Percentiles rank a stretch among this genome's conserved stretches.
Conservation (phyloP, 2,888 invertebrate species). For the Podabrus alpinus region DNA sequence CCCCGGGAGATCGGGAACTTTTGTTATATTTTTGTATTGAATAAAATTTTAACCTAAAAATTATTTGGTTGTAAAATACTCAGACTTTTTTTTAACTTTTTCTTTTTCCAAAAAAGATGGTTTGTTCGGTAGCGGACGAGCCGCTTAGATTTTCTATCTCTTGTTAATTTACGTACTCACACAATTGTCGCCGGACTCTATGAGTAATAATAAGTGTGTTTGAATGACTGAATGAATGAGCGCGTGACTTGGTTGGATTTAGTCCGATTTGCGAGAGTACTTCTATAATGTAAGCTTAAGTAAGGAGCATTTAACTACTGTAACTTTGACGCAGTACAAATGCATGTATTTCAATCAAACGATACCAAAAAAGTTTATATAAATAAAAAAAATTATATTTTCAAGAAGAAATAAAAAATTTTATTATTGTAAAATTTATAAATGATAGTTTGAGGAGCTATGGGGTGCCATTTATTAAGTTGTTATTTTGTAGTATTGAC, state of each 20-base stretch:
- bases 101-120: background rate
- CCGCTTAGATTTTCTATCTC: background rate
- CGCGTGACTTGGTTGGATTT: constrained; percentile 10
- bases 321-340: constrained; percentile 46
- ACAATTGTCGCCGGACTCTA: constrained; percentile 15
- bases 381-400: constrained; percentile 15
- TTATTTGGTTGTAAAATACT: background rate
- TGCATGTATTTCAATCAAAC: constrained; percentile 44
- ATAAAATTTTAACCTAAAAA: background rate
- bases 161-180: constrained; percentile 15
- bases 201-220: constrained; percentile 22
- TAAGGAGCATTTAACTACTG: constrained; percentile 47
- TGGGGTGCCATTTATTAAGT: constrained; percentile 47
- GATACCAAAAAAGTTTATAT: constrained; percentile 42
- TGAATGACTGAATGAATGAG: constrained; percentile 17
- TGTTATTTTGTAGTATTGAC: constrained; percentile 39
- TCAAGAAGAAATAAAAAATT: background rate
- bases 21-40: background rate
- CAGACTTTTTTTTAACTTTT: background rate
- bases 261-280: constrained; percentile 19
- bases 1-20: background rate
- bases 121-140: background rate
- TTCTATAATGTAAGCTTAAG: constrained; percentile 36
- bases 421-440: background rate
- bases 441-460: constrained; percentile 25